phyloP scores from a whole-genome alignment of 2,113 vertebrate species.

The Picathartes gymnocephalus region DNA sequence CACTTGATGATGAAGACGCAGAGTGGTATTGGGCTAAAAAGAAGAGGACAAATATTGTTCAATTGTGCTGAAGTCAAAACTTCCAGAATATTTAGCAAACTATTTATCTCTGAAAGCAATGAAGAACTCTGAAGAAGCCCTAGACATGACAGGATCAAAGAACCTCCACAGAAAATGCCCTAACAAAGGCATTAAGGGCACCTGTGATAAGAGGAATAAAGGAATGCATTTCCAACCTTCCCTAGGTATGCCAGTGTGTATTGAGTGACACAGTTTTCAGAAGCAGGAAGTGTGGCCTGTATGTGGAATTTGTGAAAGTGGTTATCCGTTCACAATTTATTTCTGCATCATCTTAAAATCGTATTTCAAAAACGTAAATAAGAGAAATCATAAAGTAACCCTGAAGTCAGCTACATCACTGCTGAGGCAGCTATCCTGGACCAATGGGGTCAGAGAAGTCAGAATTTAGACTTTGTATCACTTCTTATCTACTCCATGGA shows the following conservation, averaged over 20 bases:
- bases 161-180: not conserved
- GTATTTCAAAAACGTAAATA: not conserved
- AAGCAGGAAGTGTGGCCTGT: not conserved
- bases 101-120: not conserved
- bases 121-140: not conserved
- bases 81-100: not conserved
- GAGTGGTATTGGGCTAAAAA: not conserved
- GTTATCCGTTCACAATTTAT: not conserved
- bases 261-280: not conserved
- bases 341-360: not conserved
- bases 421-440: not conserved
- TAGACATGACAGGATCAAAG: not conserved
- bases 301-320: not conserved
- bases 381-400: not conserved
- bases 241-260: not conserved
- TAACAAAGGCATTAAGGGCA: not conserved
- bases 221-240: not conserved
- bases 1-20: not conserved
- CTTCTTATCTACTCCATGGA: not conserved
- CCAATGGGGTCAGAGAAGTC: not conserved
- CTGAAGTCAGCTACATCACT: not conserved
- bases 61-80: not conserved
- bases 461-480: not conserved
- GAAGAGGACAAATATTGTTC: not conserved
- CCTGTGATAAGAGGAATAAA: not conserved